Percentiles rank a stretch among this genome's conserved stretches.
Conservation (phyloP, 2,888 invertebrate genomes). For the Chaetoderma sp. region DNA sequence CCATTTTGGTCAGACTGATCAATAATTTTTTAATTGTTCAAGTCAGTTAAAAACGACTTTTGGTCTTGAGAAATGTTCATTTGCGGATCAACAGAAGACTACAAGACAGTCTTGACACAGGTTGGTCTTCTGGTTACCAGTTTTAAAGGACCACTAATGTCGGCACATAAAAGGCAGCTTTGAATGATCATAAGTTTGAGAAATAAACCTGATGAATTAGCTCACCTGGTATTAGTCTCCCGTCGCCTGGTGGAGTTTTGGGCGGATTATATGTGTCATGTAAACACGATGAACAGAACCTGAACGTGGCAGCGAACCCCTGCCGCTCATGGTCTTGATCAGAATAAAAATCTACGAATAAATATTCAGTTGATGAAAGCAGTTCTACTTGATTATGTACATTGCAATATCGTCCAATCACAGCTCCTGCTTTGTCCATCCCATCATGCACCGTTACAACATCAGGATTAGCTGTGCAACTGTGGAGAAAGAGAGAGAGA, state of each 20-base stretch:
- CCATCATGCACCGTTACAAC: slow-evolving; percentile 54
- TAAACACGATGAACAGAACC: slow-evolving; percentile 36
- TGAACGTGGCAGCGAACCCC: slow-evolving; percentile 55
- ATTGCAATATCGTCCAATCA: slow-evolving; percentile 49
- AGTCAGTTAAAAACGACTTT: too few species aligned
- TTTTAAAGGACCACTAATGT: too few species aligned
- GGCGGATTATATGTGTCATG: slow-evolving; percentile 8
- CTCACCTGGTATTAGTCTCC: too few species aligned
- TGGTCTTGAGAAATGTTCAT: too few species aligned
- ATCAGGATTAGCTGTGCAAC: slow-evolving; percentile 49
- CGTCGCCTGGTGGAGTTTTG: not conserved
- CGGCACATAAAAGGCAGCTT: too few species aligned
- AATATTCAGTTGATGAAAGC: slow-evolving; percentile 43
- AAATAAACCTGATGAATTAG: too few species aligned
- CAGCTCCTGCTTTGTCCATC: slow-evolving; percentile 34
- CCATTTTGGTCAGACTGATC: too few species aligned
- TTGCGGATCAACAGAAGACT: too few species aligned
- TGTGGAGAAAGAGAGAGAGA: slow-evolving; percentile 27
- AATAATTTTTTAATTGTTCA: too few species aligned
- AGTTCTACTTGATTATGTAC: slow-evolving; percentile 45
- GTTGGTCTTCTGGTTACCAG: too few species aligned
- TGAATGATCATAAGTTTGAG: too few species aligned
- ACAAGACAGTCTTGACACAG: too few species aligned
- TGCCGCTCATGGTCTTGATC: slow-evolving; percentile 45
- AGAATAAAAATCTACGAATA: slow-evolving; percentile 53